A percentile compares a stretch with the other conserved stretches of the same genome.
These are phyloP conservation scores for Dicaeum eximium DNA, from an alignment of 2,113 vertebrate genomes.

Conservation along the genomic window DNA sequence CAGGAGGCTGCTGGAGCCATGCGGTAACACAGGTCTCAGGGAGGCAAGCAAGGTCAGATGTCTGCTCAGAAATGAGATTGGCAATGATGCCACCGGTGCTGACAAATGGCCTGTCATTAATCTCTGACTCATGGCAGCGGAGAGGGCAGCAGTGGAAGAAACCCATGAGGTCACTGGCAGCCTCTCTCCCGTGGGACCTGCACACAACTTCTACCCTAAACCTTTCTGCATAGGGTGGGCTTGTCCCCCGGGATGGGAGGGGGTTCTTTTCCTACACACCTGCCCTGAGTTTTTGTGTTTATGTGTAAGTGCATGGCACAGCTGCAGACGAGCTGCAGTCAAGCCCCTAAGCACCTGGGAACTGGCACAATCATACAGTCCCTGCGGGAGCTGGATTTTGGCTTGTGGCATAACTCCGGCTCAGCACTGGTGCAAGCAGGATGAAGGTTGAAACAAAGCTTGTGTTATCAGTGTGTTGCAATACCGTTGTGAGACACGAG, in stretches of 20 bases:
- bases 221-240: not conserved
- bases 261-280: accelerated
- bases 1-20: not conserved
- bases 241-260: no score
- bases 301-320: not conserved
- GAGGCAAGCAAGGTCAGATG: constrained; percentile 45
- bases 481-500: accelerated
- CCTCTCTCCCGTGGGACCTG: not conserved
- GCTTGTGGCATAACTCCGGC: not conserved
- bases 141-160: constrained; percentile 41
- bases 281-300: not conserved
- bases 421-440: not conserved
- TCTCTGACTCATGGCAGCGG: constrained; percentile 43
- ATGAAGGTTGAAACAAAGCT: not conserved
- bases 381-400: not conserved
- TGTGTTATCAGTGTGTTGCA: not conserved
- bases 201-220: not conserved
- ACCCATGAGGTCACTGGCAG: constrained; percentile 40
- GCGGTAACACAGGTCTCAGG: not conserved
- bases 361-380: no score
- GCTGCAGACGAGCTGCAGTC: not conserved
- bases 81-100: constrained; percentile 39
- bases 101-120: constrained; percentile 54
- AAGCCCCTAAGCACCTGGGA: not conserved
- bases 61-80: constrained; percentile 62